Conservation (phyloP, 1,140 invertebrate species). For the Cepaea nemoralis region DNA sequence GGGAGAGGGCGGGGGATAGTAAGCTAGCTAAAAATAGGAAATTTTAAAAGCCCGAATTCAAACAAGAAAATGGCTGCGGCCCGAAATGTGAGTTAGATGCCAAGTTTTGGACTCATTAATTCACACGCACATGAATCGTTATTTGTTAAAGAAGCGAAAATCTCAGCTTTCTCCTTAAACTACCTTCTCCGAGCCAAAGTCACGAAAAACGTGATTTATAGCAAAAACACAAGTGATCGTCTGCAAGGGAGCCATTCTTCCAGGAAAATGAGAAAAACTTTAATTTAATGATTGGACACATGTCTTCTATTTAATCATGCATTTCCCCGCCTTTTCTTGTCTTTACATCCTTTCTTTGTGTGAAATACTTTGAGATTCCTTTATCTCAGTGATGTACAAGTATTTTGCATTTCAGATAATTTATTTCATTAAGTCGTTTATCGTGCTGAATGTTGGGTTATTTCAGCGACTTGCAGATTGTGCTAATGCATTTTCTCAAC, state of each 20-base stretch:
- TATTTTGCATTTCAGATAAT: too few relatives aligned
- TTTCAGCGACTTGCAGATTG: too few relatives aligned
- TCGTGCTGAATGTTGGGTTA: too few relatives aligned
- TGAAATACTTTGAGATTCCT: too few relatives aligned
- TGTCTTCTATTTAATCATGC: too few relatives aligned
- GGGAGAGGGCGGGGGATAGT: neutral
- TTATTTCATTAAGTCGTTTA: too few relatives aligned
- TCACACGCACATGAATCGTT: neutral
- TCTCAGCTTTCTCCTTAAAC: neutral
- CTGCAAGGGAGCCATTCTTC: neutral
- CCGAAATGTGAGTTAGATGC: neutral
- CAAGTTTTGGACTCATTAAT: conserved; percentile 17
- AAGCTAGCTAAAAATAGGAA: neutral
- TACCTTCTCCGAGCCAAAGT: neutral
- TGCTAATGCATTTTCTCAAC: too few relatives aligned
- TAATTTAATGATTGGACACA: too few relatives aligned
- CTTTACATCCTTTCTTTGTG: too few relatives aligned
- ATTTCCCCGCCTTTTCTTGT: too few relatives aligned
- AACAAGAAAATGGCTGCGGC: neutral
- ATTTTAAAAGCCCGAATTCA: neutral
- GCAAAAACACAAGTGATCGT: neutral
- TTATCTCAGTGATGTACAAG: too few relatives aligned
- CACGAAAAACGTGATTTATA: neutral
- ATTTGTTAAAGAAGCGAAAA: neutral
- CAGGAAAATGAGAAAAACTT: neutral